Percentiles rank a stretch among this genome's conserved stretches.
Evolutionary conservation across 2,797 vertebrate species (phyloP).

Genomic region (Kryptolebias ocellatus): DNA sequence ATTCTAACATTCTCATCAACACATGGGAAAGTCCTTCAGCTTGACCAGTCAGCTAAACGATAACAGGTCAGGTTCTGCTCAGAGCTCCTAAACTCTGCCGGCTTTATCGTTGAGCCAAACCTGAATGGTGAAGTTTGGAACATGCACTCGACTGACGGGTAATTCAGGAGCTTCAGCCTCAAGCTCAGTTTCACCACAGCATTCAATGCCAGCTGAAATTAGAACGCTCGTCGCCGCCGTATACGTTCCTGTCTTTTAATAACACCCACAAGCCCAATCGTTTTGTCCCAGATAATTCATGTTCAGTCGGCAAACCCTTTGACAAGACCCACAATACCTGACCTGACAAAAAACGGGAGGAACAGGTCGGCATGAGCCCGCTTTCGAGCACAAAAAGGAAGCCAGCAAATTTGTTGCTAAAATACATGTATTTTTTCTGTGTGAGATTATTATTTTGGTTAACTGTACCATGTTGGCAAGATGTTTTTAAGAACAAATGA

Average conservation of each 20-base stretch:
- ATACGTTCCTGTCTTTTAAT: background rate
- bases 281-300: background rate
- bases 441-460: background rate
- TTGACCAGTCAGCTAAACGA: background rate
- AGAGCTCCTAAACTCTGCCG: background rate
- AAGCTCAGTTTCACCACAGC: constrained; percentile 1
- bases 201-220: background rate
- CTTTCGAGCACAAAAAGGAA: background rate
- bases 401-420: background rate
- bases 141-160: constrained; percentile 2
- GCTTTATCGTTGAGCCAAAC: constrained; percentile 4
- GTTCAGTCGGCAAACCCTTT: background rate
- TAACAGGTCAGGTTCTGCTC: background rate
- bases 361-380: background rate
- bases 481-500: background rate
- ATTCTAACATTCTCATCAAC: background rate
- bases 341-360: background rate
- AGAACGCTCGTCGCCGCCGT: background rate
- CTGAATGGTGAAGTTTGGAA: constrained; percentile 14
- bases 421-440: background rate
- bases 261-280: background rate
- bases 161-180: constrained; percentile 16
- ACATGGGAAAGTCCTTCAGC: background rate
- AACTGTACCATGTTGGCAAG: background rate
- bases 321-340: background rate